Evolutionary conservation across 23 tunicate species (phyloP).

Genomic region (Trididemnum nubilum): DNA sequence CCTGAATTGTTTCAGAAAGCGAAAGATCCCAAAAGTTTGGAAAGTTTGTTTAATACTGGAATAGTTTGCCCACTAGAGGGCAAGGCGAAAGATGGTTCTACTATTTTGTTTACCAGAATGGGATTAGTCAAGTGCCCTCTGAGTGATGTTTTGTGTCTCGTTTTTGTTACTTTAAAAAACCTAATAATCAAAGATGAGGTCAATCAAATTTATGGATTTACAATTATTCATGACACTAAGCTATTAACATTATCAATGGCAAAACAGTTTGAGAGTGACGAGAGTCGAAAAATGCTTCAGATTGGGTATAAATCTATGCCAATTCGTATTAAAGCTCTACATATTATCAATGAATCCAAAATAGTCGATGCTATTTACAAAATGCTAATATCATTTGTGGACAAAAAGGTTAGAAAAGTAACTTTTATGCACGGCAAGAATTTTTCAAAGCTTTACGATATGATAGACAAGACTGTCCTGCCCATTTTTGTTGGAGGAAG

Average conservation of each 20-base stretch:
- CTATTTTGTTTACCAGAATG: conserved; percentile 40
- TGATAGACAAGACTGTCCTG: conserved; percentile 20
- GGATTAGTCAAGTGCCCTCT: conserved; percentile 34
- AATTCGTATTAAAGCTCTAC: conserved; percentile 45
- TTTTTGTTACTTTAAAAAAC: conserved; percentile 37
- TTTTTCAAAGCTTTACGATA: conserved; percentile 32
- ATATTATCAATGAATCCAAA: neutral
- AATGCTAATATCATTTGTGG: conserved; percentile 45
- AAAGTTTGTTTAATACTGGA: conserved; percentile 25
- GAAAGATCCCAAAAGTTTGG: conserved; percentile 43
- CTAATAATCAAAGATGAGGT: conserved; percentile 57
- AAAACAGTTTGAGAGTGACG: conserved; percentile 38
- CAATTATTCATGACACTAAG: conserved; percentile 51
- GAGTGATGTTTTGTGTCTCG: conserved; percentile 41
- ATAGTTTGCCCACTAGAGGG: conserved; percentile 25
- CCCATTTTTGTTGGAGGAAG: conserved; percentile 44
- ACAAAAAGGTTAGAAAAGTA: conserved; percentile 43
- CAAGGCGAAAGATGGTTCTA: conserved; percentile 44
- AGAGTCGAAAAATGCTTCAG: conserved; percentile 30
- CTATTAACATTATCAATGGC: conserved; percentile 27
- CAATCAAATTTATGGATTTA: conserved; percentile 58
- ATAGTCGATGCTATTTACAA: neutral
- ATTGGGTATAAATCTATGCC: conserved; percentile 55
- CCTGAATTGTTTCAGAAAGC: conserved; percentile 63
- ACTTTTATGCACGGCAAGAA: too few relatives aligned